Percentiles rank a stretch among this genome's conserved stretches.
Evolutionary conservation across 2,797 vertebrate species (phyloP).

Genomic region (Hyperoplus immaculatus): DNA sequence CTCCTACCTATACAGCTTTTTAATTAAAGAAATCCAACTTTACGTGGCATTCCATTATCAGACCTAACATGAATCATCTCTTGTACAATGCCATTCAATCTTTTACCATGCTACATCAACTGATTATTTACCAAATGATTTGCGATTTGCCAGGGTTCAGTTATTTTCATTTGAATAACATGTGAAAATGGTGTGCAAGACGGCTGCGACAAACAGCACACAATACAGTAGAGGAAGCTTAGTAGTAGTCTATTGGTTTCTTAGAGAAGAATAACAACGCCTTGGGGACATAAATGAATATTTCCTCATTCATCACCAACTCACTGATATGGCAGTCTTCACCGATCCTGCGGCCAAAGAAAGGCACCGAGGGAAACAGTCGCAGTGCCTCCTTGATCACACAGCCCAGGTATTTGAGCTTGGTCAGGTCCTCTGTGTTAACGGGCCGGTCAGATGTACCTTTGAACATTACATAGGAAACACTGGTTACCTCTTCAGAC

Average conservation of each 20-base stretch:
- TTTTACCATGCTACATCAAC: background rate
- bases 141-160: background rate
- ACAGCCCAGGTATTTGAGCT: slow-evolving; percentile 93
- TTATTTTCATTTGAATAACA: background rate
- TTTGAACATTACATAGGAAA: slow-evolving; percentile 66
- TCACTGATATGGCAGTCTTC: slow-evolving; percentile 91
- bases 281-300: slow-evolving; percentile 18
- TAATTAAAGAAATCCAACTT: background rate
- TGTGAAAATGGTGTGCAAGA: background rate
- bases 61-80: background rate
- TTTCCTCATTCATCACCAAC: slow-evolving; percentile 60
- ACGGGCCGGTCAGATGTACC: slow-evolving; percentile 85
- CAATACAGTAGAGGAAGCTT: background rate
- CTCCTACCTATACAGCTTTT: background rate
- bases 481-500: background rate
- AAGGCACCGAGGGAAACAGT: slow-evolving; percentile 93
- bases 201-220: background rate
- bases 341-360: slow-evolving; percentile 88
- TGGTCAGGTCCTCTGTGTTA: slow-evolving; percentile 90
- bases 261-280: background rate
- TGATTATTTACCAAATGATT: background rate
- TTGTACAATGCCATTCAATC: too few species aligned
- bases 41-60: background rate
- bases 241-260: background rate
- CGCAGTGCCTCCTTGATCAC: slow-evolving; percentile 94